phyloP scores from a whole-genome alignment of 1,140 invertebrate species.

The Calycopis cecrops region DNA sequence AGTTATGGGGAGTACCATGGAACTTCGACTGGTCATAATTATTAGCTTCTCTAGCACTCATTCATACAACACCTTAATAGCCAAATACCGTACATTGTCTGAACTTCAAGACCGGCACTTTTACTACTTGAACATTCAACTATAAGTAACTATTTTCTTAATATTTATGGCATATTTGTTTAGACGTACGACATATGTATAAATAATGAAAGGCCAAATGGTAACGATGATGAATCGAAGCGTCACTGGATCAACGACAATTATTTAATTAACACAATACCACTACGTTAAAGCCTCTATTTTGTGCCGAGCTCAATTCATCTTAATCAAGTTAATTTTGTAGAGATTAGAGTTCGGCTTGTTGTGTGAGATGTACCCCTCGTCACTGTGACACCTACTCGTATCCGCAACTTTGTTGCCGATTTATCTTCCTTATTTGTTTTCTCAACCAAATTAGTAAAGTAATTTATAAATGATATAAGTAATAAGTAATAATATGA shows the following conservation, averaged over 20 bases:
- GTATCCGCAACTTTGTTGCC: conserved; percentile 35
- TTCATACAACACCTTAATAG: too few species aligned
- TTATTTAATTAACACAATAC: conserved; percentile 12
- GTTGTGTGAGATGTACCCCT: conserved; percentile 37
- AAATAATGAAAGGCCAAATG: too few species aligned
- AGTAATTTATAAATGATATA: not conserved
- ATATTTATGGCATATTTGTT: too few species aligned
- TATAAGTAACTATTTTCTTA: too few species aligned
- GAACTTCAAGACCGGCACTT: too few species aligned
- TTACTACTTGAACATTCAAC: too few species aligned
- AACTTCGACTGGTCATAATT: too few species aligned
- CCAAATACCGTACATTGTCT: too few species aligned
- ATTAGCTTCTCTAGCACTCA: too few species aligned
- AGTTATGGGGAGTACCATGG: too few species aligned
- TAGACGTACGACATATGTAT: too few species aligned
- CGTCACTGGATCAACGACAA: conserved; percentile 6
- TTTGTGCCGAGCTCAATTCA: conserved; percentile 32
- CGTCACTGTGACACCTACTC: conserved; percentile 36
- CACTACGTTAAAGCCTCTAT: conserved; percentile 16
- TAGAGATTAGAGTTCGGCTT: conserved; percentile 34
- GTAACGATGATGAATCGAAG: not conserved
- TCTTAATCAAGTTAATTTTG: conserved; percentile 41
- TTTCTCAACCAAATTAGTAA: conserved; percentile 9
- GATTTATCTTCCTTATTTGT: conserved; percentile 42
- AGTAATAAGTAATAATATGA: too few species aligned